These are phyloP conservation scores for Montifringilla adamsi DNA, from an alignment of 2,113 vertebrate species.

Conservation along the genomic window DNA sequence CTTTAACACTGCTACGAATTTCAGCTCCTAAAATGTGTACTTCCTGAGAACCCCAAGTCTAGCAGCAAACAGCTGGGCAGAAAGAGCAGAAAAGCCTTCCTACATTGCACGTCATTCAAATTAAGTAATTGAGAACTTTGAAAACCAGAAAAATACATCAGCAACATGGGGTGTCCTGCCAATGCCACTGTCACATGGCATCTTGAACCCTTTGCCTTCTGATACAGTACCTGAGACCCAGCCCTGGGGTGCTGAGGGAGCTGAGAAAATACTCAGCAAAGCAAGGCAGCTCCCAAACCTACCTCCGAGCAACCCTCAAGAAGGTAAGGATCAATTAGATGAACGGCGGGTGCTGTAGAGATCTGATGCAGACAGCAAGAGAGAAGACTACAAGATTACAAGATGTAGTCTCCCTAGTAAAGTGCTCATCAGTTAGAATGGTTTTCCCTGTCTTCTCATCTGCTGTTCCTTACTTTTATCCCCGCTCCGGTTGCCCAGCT, in stretches of 20 bases:
- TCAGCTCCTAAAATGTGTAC: not conserved
- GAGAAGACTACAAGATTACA: not conserved
- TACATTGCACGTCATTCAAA: not conserved
- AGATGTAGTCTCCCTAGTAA: not conserved
- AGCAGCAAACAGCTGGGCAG: not conserved
- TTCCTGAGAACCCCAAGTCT: not conserved
- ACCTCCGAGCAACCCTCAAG: not conserved
- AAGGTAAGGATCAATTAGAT: not conserved
- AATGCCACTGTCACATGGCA: not conserved
- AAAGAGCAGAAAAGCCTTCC: not conserved
- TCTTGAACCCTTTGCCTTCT: not conserved
- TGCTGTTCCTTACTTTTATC: conserved; percentile 10
- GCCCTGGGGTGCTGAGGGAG: not conserved
- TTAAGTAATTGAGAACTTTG: not conserved
- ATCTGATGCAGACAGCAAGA: not conserved
- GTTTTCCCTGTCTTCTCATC: not conserved
- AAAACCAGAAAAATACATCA: not conserved
- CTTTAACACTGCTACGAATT: not conserved
- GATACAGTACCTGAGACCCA: not conserved
- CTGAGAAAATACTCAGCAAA: not conserved
- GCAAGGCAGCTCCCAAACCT: not conserved
- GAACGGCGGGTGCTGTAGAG: not conserved
- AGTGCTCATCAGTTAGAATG: not conserved
- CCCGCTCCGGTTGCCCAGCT: conserved; percentile 25
- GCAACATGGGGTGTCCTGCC: not conserved